Base-by-base conservation (phyloP, 2,113 vertebrate species). In the Sitta europaea region DNA sequence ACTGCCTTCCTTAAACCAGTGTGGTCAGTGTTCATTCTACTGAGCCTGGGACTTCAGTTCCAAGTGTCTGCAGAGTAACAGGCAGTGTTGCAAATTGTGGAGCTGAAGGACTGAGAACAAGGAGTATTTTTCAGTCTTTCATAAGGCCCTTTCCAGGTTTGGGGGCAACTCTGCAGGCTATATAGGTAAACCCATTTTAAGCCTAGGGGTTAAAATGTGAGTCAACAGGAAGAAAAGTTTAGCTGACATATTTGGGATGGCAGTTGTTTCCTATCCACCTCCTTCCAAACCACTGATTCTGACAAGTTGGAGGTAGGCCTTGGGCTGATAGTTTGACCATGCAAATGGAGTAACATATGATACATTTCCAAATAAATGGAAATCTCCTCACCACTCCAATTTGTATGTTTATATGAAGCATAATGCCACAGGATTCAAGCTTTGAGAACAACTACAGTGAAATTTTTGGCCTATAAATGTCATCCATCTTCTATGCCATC, bases 11-110 rank as follows among this genome's bases (percentile, higher is more conserved):
- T 45, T 68, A 72, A 76, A 83, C 40, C 9, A 54, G 4, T 4
- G 16, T 2, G 6, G n/a, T 57, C 25, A 48, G 22, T 13, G 35
- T 58, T 73, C 47, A 35, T 53, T 68, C 45, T 48, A 11, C 11
- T 24, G 27, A 50, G 25, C 6, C 22, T 55, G 17, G 14, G 18
- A 23, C 62, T 86, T 43, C 22, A 10, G 5, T 25, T n/a, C 51
- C 11, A n/a, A 43, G 4, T 1, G 1, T 23, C 7, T 14, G 8
- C 29, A 45, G 23, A 62, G 13, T 6, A 48, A 15, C 21, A 58
- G 11, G 10, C 0, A 0, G 7, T 27, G 8, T 12, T 58, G 29
- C 18, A 50, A 47, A 57, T 6, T 17, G 18, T 14, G 31, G 28
- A n/a, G 31, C 6, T 47, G 70, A 74, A 58, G 17, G 21, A 71